Evolutionary conservation across 2,797 vertebrate species (phyloP), one percentile per base, ranked within the genome.

Genomic region (Erpetoichthys calabaricus): DNA sequence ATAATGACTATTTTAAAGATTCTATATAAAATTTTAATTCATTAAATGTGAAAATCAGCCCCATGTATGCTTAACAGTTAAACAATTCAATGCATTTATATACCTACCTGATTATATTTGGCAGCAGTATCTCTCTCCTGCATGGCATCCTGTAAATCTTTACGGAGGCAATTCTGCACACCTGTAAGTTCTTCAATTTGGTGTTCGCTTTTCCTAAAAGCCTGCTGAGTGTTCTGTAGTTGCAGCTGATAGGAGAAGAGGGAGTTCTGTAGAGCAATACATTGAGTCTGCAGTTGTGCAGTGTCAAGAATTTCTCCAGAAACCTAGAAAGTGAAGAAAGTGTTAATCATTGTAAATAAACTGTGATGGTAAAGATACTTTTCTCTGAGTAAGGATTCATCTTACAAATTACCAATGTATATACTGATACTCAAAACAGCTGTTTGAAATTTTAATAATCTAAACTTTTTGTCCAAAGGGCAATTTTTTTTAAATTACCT

Each of bases 191-290:
- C 83, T 3, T 77, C 69, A 64, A 89, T 75, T 1, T 78, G 79
- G 53, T 82, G 75, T 10, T 83, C 79, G 5, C 78, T 84, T 66
- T 87, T 87, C 2, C 58, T 63, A 51, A 89, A 76, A 7, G 62
- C 60, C 63, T 84, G 79, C 67, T 89, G 82, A 46, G 79, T 65
- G 1, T 78, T 84, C 79, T 89, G 89, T 44, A 91, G 76, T 73
- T 97, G 88, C 68, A 94, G 75, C 76, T 91, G 91, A 50, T 84
- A 80, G 69, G 80, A 86, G 80, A 96, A 94, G 55, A 95, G 79
- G 0, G 78, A 68, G 1, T 80, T 88, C 78, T 96, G 89, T 50
- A 92, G 80, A 42, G 85, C 83, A 2, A 91, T 76, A 0, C 82
- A 68, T 60, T 91, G 86, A 1, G 74, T 68, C 49, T 89, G 87